phyloP scores from a whole-genome alignment of 2,888 invertebrate species.

The Rhodophaea formosa region DNA sequence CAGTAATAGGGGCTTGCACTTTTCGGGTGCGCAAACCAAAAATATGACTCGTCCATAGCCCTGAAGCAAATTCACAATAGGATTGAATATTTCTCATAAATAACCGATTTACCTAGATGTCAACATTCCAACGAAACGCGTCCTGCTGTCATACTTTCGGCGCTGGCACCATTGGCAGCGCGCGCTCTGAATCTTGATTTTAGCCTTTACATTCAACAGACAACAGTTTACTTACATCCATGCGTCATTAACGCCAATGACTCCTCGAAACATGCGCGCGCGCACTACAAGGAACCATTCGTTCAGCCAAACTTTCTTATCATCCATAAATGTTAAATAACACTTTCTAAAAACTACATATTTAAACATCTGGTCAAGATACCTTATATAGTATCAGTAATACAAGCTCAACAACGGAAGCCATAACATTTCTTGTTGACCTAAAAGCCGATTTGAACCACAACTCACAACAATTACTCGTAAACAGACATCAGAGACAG shows the following conservation, averaged over 20 bases:
- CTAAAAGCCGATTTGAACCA: conserved; percentile 52
- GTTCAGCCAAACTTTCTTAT: conserved; percentile 1
- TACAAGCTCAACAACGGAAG: conserved; percentile 32
- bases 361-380: not conserved
- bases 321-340: not conserved
- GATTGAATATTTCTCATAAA: not conserved
- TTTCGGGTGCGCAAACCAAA: too few relatives aligned
- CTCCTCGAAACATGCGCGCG: conserved; percentile 21
- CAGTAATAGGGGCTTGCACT: too few relatives aligned
- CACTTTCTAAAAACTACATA: not conserved
- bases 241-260: conserved; percentile 32
- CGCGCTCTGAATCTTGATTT: conserved; percentile 33
- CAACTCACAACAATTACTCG: conserved; percentile 50
- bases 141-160: conserved; percentile 39
- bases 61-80: not conserved
- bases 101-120: conserved; percentile 9
- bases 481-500: conserved; percentile 34
- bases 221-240: conserved; percentile 25
- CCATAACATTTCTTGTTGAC: conserved; percentile 36
- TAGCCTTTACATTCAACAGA: conserved; percentile 11
- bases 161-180: conserved; percentile 12
- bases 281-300: not conserved
- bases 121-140: conserved; percentile 16
- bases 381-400: conserved; percentile 4
- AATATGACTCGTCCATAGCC: too few relatives aligned